Evolutionary conservation across 2,797 vertebrate species (phyloP).

Genomic region (Schizopygopsis malacanthus): DNA sequence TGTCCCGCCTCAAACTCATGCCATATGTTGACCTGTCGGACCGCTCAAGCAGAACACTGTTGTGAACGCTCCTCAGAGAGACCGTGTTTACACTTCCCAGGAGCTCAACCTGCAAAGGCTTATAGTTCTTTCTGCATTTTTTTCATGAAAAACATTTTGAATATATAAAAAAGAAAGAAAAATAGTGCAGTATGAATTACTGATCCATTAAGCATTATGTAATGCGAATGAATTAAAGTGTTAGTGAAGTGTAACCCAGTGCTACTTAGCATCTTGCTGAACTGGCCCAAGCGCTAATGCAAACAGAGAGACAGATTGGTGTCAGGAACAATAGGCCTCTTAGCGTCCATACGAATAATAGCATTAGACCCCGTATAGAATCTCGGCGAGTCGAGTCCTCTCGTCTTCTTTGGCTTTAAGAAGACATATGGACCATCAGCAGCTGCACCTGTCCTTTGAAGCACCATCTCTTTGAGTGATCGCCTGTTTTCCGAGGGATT

Average conservation of each 20-base stretch:
- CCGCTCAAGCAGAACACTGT: conserved; percentile 25
- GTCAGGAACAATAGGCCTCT: conserved; percentile 73
- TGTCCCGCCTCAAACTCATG: background rate
- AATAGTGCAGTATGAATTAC: background rate
- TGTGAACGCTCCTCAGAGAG: conserved; percentile 8
- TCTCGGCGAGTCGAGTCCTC: conserved; percentile 63
- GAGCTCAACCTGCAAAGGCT: background rate
- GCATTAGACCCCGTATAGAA: conserved; percentile 79
- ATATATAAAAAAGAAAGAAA: background rate
- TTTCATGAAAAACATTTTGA: background rate
- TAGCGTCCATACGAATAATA: conserved; percentile 76
- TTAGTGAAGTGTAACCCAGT: background rate
- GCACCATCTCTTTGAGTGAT: conserved; percentile 30
- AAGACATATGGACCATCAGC: conserved; percentile 51
- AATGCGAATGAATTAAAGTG: background rate
- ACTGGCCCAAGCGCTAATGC: conserved; percentile 14
- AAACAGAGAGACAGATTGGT: conserved; percentile 62
- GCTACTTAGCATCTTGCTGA: conserved; percentile 20
- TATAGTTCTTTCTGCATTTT: background rate
- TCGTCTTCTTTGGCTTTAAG: conserved; percentile 54
- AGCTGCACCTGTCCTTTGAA: conserved; percentile 27
- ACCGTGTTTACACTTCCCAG: conserved; percentile 3
- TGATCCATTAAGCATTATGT: background rate
- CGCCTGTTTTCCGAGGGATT: conserved; percentile 37
- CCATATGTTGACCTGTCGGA: conserved; percentile 37